Evolutionary conservation across 2,113 vertebrate genomes (phyloP).

Genomic region (Nematolebias whitei): DNA sequence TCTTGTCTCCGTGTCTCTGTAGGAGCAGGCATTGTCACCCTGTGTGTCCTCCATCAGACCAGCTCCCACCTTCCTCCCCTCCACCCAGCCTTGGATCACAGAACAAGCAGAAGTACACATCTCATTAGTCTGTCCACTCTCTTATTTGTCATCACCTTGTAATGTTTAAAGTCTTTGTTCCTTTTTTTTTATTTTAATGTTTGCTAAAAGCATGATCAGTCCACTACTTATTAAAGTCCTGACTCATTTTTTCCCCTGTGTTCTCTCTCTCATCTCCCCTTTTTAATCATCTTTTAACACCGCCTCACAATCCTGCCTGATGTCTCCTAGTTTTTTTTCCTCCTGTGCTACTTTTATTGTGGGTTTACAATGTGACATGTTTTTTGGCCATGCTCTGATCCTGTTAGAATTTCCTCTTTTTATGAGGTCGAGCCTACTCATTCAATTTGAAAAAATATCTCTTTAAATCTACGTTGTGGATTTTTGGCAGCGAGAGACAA

Average conservation of each 20-base stretch:
- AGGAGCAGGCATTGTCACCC: slow-evolving; percentile 70
- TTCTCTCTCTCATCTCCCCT: slow-evolving; percentile 6
- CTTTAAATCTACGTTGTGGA: slow-evolving; percentile 55
- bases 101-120: slow-evolving; percentile 73
- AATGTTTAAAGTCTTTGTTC: slow-evolving; percentile 12
- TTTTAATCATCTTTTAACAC: slow-evolving; percentile 5
- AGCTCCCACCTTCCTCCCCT: slow-evolving; percentile 66
- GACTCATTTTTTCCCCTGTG: background rate
- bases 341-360: background rate
- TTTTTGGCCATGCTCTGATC: slow-evolving; percentile 34
- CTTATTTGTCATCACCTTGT: slow-evolving; percentile 5
- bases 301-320: slow-evolving; percentile 1
- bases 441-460: slow-evolving; percentile 64
- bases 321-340: slow-evolving; percentile 7
- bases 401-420: slow-evolving; percentile 41
- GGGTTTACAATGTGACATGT: slow-evolving; percentile 15
- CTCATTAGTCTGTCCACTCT: slow-evolving; percentile 36
- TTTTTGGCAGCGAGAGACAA: slow-evolving; percentile 63
- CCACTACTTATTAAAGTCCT: slow-evolving; percentile 5
- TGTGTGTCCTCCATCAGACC: slow-evolving; percentile 68
- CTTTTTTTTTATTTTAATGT: background rate
- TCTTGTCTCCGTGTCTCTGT: slow-evolving; percentile 72
- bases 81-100: slow-evolving; percentile 72
- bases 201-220: slow-evolving; percentile 13
- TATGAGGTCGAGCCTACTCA: slow-evolving; percentile 43